Evolutionary conservation across 2,113 vertebrate genomes (phyloP).

Genomic region (Anoura caudifer): DNA sequence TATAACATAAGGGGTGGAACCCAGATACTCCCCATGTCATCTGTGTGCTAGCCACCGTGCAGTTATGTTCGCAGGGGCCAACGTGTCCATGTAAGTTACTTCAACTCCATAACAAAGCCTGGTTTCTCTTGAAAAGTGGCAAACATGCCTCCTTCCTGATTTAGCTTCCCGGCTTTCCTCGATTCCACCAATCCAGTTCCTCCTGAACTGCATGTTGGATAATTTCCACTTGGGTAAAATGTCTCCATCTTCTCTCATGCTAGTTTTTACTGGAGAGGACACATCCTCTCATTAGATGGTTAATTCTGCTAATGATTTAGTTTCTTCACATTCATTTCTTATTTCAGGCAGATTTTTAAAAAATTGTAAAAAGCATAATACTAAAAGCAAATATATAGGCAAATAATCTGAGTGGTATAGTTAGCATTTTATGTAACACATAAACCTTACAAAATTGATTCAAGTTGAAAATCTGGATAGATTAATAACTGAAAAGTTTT

Average conservation of each 20-base stretch:
- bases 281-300: not conserved
- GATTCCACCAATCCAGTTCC: not conserved
- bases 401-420: not conserved
- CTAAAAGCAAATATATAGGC: not conserved
- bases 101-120: not conserved
- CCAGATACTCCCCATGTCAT: not conserved
- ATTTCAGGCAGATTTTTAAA: not conserved
- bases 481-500: not conserved
- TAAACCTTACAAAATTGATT: not conserved
- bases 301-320: not conserved
- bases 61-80: not conserved
- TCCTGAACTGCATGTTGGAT: not conserved
- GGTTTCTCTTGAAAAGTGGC: not conserved
- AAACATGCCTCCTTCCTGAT: not conserved
- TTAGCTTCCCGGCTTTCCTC: not conserved
- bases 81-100: not conserved
- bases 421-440: constrained; percentile 27
- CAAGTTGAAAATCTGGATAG: not conserved
- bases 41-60: not conserved
- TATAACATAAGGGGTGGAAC: not conserved
- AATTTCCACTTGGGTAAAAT: not conserved
- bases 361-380: not conserved
- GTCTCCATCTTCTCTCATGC: not conserved
- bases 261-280: not conserved
- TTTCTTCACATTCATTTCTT: not conserved